A percentile compares a stretch with the other conserved stretches of the same genome.
These are phyloP conservation scores for Aythya baeri DNA, from an alignment of 2,113 vertebrate genomes.

Conservation along the genomic window DNA sequence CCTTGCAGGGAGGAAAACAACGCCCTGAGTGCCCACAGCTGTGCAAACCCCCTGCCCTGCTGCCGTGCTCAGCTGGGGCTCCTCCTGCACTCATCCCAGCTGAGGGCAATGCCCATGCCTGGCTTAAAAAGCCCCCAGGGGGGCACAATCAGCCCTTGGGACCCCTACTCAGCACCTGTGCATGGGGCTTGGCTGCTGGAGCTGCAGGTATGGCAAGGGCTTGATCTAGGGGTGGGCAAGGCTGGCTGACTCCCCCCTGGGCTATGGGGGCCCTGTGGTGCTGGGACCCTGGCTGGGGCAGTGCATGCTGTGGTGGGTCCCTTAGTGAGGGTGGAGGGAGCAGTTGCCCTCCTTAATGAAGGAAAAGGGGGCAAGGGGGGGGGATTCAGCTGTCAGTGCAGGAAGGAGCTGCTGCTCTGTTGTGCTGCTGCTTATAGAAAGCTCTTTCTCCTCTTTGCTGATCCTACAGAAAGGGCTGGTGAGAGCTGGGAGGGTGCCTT, in stretches of 20 bases:
- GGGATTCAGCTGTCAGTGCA: not conserved
- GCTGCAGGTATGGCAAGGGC: rapidly evolving
- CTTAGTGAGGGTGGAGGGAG: not conserved
- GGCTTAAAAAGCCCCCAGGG: not conserved
- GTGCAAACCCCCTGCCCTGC: not conserved
- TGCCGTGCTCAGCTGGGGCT: rapidly evolving
- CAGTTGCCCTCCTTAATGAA: not conserved
- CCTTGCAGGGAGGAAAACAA: no score
- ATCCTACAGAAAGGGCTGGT: not conserved
- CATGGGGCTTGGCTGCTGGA: rapidly evolving
- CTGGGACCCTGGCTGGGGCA: rapidly evolving
- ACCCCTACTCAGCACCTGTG: rapidly evolving
- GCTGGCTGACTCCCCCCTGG: not conserved
- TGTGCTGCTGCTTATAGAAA: not conserved
- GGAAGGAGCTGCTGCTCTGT: not conserved
- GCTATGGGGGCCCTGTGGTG: not conserved
- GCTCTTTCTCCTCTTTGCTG: not conserved
- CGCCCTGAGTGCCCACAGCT: no score
- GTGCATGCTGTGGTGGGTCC: no score
- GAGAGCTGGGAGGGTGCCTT: not conserved
- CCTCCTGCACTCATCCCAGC: not conserved
- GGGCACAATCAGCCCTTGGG: rapidly evolving
- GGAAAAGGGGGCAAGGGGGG: not conserved
- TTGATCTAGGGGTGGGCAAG: not conserved
- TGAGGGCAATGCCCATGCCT: not conserved